Percentiles rank a stretch among this genome's conserved stretches.
Evolutionary conservation across 2,888 invertebrate genomes (phyloP).

Genomic region (Dimorphilus gyrociliatus): DNA sequence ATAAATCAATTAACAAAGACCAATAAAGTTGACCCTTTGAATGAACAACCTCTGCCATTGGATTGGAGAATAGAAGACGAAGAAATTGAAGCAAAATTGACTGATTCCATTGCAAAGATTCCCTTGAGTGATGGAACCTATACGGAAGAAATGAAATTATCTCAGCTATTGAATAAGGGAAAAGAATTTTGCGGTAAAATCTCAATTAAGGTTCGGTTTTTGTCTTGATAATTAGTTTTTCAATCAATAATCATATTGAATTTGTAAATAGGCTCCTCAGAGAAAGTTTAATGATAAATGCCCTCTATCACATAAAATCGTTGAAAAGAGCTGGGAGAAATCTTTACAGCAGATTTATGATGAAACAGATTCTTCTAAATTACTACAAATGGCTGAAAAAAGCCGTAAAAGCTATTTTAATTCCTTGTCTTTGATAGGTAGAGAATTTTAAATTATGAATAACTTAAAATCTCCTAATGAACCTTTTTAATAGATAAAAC

Average conservation of each 20-base stretch:
- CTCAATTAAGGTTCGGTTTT: too few species aligned
- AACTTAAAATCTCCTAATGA: too few species aligned
- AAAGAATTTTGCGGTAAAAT: too few species aligned
- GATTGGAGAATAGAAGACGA: slow-evolving; percentile 27
- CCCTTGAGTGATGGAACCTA: slow-evolving; percentile 28
- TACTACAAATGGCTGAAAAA: slow-evolving; percentile 15
- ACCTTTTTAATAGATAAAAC: slow-evolving; percentile 1
- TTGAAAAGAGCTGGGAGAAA: slow-evolving; percentile 31
- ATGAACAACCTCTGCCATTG: slow-evolving; percentile 16
- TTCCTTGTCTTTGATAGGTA: slow-evolving; percentile 23
- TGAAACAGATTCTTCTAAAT: slow-evolving; percentile 16
- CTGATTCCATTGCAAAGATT: slow-evolving; percentile 15
- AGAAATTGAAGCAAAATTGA: slow-evolving; percentile 23
- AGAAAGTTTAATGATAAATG: too few species aligned
- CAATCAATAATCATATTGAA: too few species aligned
- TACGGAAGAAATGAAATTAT: slow-evolving; percentile 6
- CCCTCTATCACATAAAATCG: too few species aligned
- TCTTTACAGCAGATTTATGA: slow-evolving; percentile 27
- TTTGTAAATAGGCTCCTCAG: too few species aligned
- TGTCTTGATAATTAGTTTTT: too few species aligned
- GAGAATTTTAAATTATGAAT: too few species aligned
- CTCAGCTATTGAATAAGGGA: too few species aligned
- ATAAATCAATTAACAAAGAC: slow-evolving; percentile 27
- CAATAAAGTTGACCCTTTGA: slow-evolving; percentile 28
- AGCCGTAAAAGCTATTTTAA: slow-evolving; percentile 19